A percentile compares a stretch with the other conserved stretches of the same genome.
Evolutionary conservation across 2,888 invertebrate species (phyloP).

Genomic region (Drosophila hamatofila): DNA sequence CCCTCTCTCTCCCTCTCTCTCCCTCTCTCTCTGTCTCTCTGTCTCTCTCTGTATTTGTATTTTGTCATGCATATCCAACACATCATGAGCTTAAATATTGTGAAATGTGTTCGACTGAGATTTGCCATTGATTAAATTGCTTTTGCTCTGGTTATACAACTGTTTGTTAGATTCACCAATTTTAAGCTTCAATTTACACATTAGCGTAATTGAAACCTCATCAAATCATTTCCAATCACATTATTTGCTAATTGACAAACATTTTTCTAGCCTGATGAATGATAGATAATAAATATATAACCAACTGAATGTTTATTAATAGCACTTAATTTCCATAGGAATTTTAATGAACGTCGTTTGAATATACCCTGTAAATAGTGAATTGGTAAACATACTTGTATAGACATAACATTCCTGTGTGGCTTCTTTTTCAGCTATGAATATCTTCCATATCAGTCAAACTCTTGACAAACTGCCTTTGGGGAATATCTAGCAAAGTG

Average conservation of each 20-base stretch:
- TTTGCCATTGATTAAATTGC: conserved; percentile 28
- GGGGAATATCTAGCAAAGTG: conserved; percentile 19
- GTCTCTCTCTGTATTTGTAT: background rate
- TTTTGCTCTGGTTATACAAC: conserved; percentile 9
- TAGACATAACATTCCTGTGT: too few species aligned
- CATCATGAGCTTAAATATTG: conserved; percentile 27
- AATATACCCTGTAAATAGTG: background rate
- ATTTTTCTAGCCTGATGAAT: conserved; percentile 32
- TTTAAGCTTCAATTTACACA: conserved; percentile 23
- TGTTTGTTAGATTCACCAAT: conserved; percentile 7
- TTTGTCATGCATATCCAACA: conserved; percentile 24
- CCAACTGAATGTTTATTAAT: conserved; percentile 32
- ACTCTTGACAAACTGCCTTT: background rate
- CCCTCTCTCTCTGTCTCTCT: background rate
- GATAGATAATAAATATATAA: conserved; percentile 10
- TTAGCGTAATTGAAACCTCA: conserved; percentile 44
- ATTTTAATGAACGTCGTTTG: background rate
- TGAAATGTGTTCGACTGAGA: conserved; percentile 20
- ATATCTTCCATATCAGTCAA: background rate
- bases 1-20: background rate
- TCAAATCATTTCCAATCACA: conserved; percentile 36
- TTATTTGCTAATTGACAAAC: conserved; percentile 23
- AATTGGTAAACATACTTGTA: background rate
- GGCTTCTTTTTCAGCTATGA: background rate
- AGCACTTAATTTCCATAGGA: background rate